Evolutionary conservation across 2,797 vertebrate species (phyloP), one percentile per base, ranked within the genome.

Genomic region (Galaxias olidus): DNA sequence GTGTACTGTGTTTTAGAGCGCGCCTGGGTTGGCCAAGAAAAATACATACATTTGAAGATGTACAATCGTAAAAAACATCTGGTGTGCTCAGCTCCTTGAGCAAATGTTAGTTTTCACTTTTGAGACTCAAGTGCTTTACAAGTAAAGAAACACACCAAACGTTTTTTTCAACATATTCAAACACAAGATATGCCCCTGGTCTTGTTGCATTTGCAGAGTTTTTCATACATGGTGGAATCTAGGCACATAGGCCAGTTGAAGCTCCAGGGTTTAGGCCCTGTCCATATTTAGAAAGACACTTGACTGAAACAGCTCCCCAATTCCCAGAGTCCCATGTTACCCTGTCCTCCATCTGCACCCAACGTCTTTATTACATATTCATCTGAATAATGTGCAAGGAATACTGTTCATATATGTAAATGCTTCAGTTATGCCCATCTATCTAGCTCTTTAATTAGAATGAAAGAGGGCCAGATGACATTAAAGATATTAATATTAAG

Each of bases 231-330:
- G 66, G 71, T 74, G 78, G 72, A 69, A 65, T 77, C 46, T 59
- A 87, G 86, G 87, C 84, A 87, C 85, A 70, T 71, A 79, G 76
- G 80, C 85, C 85, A 75, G 11, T 76, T 74, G 83, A 84, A 85
- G 86, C 87, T 83, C 60, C 75, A 81, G 81, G 86, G 76, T 83
- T 72, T 78, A 83, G 83, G 76, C 78, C 67, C 79, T 63, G 84
- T 79, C 82, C 85, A 79, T 85, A 90, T 84, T 87, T 88, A 53
- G 65, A 84, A 67, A 78, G 79, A 80, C 58, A 73, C 76, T 65
- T 81, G 78, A 82, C 84, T 66, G 70, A 19, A 69, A 77, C 73
- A 74, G 76, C 78, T 74, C 74, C 80, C 73, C 73, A 65, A 72
- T 76, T 78, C 77, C 76, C 78, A 87, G 81, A 80, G 83, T 79